Base-by-base conservation (phyloP, 2,797 vertebrate genomes). In the Chaetophractus vellerosus region DNA sequence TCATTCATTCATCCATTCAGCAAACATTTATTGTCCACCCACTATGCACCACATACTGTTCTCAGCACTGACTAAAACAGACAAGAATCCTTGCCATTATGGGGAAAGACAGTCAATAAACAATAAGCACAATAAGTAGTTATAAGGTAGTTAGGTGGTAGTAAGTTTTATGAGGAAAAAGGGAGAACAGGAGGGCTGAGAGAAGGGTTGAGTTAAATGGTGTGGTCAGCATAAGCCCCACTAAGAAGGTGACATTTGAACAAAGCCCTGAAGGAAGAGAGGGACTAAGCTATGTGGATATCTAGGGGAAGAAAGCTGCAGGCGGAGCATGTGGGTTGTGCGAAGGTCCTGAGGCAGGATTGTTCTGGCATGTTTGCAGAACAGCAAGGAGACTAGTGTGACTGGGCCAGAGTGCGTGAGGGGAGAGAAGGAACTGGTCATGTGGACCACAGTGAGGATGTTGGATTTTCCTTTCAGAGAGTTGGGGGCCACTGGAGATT, bases 301-400 rank as follows among this genome's bases (percentile, higher is more conserved):
- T 55, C 6, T 48, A 33, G 33, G 33, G 78, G 26, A 28, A 38
- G 31, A 45, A 57, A 36, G 71, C 52, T 55, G 52, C 5, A 21
- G 16, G 16, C 52, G 6, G 18, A 18, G 52, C 3, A 6, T 18
- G 52, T 4, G n/a, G 81, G 45, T 6, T 23, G 48, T 41, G 23
- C 36, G 86, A 91, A 84, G 87, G 76, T 45, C 88, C 83, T 75
- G 83, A 64, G 89, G 79, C 79, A 71, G 41, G 28, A 86, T 1
- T 15, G n/a, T 14, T 31, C 16, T 48, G 23, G 45, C 50, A 0
- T 28, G 7, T 33, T 31, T 23, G 5, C 8, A 52, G 64, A 78
- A 76, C 79, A 14, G 1, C 64, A 48, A 82, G 71, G 45, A 86
- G 16, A 28, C 36, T 0, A 0, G 48, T 41, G 16, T 33, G 41